Evolutionary conservation across 2,113 vertebrate species (phyloP).

Genomic region (Alexandromys fortis): DNA sequence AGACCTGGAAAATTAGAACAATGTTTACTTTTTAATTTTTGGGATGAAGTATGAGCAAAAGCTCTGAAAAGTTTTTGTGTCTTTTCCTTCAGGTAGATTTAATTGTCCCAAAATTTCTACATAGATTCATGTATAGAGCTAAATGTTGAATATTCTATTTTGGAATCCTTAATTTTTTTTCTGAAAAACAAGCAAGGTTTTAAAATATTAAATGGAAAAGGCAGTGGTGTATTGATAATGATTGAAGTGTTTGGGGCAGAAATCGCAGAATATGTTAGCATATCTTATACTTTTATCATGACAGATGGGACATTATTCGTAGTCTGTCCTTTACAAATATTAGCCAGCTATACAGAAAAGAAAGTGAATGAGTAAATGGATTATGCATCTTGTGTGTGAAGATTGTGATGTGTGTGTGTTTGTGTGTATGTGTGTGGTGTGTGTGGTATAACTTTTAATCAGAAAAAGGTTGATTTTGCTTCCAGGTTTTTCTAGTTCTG

Average conservation of each 20-base stretch:
- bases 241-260: conserved; percentile 34
- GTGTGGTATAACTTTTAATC: neutral
- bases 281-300: neutral
- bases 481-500: neutral
- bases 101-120: conserved; percentile 18
- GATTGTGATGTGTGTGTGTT: neutral
- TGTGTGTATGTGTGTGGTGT: neutral
- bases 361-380: conserved; percentile 2
- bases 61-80: neutral
- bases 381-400: neutral
- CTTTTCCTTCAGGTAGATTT: neutral
- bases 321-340: neutral
- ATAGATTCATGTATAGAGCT: neutral
- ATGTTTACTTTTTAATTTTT: neutral
- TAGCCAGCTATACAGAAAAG: neutral
- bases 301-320: neutral
- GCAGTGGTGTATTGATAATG: neutral
- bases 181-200: neutral
- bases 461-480: neutral
- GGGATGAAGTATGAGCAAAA: neutral
- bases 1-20: neutral
- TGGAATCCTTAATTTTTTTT: neutral
- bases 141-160: neutral
- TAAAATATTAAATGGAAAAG: neutral
- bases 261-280: neutral